A percentile compares a stretch with the other conserved stretches of the same genome.
These are phyloP conservation scores for Drosophila busckii DNA, from an alignment of 1,140 invertebrate genomes.

Conservation along the genomic window DNA sequence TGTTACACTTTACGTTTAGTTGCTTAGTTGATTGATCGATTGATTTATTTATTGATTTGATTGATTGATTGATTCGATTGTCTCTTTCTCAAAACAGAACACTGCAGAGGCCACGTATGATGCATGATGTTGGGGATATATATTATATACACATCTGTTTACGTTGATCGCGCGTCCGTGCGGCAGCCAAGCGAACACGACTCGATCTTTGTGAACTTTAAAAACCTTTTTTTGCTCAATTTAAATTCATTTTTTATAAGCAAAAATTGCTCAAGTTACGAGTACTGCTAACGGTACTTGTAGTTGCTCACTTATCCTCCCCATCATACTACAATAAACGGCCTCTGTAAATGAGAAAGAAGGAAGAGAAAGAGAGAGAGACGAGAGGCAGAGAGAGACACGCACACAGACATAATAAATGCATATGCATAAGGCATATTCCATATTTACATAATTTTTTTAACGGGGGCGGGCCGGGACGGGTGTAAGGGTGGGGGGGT, in stretches of 20 bases:
- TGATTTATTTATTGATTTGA: slow-evolving; percentile 1
- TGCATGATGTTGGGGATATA: slow-evolving; percentile 78
- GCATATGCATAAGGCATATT: slow-evolving; percentile 23
- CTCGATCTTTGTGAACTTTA: slow-evolving; percentile 47
- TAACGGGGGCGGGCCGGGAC: slow-evolving; percentile 11
- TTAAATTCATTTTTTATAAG: slow-evolving; percentile 21
- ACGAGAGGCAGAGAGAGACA: slow-evolving; percentile 59
- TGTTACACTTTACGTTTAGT: slow-evolving; percentile 14
- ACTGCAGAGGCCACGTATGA: slow-evolving; percentile 78
- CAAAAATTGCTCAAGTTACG: slow-evolving; percentile 68
- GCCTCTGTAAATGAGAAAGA: slow-evolving; percentile 79
- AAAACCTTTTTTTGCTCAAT: slow-evolving; percentile 52
- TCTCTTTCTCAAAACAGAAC: slow-evolving; percentile 65
- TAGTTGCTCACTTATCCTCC: slow-evolving; percentile 71
- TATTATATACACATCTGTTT: slow-evolving; percentile 35
- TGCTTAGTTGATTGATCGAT: slow-evolving; percentile 1
- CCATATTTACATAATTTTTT: slow-evolving; percentile 12
- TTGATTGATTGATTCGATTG: slow-evolving; percentile 1
- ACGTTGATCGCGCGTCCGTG: slow-evolving; percentile 43
- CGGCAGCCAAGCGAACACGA: slow-evolving; percentile 37
- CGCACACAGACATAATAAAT: slow-evolving; percentile 56
- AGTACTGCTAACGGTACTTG: slow-evolving; percentile 54
- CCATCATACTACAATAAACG: slow-evolving; percentile 79
- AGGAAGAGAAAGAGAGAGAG: slow-evolving; percentile 51
- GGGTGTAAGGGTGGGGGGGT: slow-evolving; percentile 31